Percentiles rank a stretch among this genome's conserved stretches.
These are phyloP conservation scores for Hirtodrosophila alboralis DNA, from an alignment of 2,888 invertebrate species.

Conservation along the genomic window DNA sequence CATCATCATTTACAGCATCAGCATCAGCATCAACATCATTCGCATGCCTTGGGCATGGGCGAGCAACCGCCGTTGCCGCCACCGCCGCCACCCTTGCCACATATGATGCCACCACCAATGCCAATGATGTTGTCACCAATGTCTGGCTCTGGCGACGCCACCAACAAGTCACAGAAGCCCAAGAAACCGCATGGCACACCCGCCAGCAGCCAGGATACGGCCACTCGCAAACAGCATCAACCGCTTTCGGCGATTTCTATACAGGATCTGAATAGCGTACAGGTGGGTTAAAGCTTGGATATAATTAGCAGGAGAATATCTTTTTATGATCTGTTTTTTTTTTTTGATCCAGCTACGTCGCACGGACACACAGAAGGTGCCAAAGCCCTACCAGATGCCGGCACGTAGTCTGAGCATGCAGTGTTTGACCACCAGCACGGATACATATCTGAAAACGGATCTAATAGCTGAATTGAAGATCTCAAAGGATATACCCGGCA, in stretches of 20 bases:
- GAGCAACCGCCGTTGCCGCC: constrained; percentile 83
- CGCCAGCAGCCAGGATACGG: constrained; percentile 82
- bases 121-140: constrained; percentile 82
- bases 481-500: constrained; percentile 96
- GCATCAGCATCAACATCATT: constrained; percentile 57
- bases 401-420: constrained; percentile 91
- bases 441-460: constrained; percentile 92
- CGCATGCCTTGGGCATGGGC: constrained; percentile 55
- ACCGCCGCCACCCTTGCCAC: constrained; percentile 86
- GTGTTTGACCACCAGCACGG: constrained; percentile 87
- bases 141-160: constrained; percentile 74
- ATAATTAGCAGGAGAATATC: too few species aligned
- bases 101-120: constrained; percentile 84
- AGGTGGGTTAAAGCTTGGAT: too few species aligned
- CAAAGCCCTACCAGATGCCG: constrained; percentile 94
- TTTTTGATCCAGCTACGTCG: constrained; percentile 86
- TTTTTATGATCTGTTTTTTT: not conserved
- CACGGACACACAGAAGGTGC: constrained; percentile 88
- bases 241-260: constrained; percentile 94
- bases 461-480: constrained; percentile 96
- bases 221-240: constrained; percentile 87
- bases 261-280: constrained; percentile 93
- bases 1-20: constrained; percentile 34
- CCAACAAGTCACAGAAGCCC: constrained; percentile 65
- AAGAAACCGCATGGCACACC: constrained; percentile 66